Percentiles rank a stretch among this genome's conserved stretches.
These are phyloP conservation scores for Myoxocephalus aenaeus DNA, from an alignment of 2,797 vertebrate genomes.

Conservation along the genomic window DNA sequence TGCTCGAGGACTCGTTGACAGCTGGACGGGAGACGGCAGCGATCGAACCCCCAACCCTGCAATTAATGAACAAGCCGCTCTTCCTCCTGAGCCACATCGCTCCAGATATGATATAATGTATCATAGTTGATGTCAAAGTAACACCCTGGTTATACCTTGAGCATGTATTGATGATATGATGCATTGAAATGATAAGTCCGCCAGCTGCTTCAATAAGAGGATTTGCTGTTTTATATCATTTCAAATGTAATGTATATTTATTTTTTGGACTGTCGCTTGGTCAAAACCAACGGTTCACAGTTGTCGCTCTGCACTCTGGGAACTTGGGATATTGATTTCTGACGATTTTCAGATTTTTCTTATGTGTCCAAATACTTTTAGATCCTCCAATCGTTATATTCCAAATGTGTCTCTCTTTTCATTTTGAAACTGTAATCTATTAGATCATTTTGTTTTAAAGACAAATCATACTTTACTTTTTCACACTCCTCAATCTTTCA, in stretches of 20 bases:
- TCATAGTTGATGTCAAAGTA: not conserved
- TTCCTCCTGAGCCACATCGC: not conserved
- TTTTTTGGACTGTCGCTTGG: not conserved
- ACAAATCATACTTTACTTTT: not conserved
- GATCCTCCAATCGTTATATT: not conserved
- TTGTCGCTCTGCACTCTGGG: not conserved
- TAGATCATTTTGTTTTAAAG: not conserved
- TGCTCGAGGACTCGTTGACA: slow-evolving; percentile 27
- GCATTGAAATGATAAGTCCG: not conserved
- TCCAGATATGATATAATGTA: not conserved
- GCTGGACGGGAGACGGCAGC: not conserved
- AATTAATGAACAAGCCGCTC: slow-evolving; percentile 5
- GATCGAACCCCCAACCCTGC: slow-evolving; percentile 12
- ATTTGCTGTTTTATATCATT: not conserved
- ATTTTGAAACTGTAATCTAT: not conserved
- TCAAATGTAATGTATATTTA: not conserved
- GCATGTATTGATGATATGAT: not conserved
- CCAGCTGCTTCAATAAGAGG: not conserved
- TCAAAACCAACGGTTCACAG: not conserved
- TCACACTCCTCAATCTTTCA: too few species aligned
- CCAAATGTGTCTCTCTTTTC: not conserved
- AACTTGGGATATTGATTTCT: not conserved
- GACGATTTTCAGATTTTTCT: not conserved
- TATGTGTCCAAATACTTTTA: too few species aligned
- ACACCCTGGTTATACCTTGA: not conserved